Evolutionary conservation across 2,113 vertebrate species (phyloP).

Genomic region (Pungitius pungitius): DNA sequence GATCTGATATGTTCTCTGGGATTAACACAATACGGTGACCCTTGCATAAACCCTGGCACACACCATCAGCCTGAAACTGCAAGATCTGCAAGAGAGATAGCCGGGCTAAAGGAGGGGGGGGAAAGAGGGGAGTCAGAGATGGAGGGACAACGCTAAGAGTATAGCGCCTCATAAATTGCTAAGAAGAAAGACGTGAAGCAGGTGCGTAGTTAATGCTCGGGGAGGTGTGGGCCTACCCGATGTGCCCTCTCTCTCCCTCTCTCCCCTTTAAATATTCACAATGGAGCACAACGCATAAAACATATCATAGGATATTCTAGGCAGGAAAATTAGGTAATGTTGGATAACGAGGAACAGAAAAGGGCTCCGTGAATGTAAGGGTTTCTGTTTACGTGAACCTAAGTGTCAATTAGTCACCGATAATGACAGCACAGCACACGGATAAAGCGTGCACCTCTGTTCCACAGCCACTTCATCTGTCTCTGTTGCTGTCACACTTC

Average conservation of each 20-base stretch:
- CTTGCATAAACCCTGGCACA: conserved; percentile 45
- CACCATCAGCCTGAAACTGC: conserved; percentile 43
- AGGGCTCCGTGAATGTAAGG: neutral
- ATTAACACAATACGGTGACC: conserved; percentile 71
- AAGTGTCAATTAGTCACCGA: conserved; percentile 57
- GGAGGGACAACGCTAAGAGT: conserved; percentile 18
- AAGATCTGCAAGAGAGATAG: conserved; percentile 45
- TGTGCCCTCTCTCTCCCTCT: conserved; percentile 15
- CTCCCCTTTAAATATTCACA: conserved; percentile 16
- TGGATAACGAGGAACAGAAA: conserved; percentile 25
- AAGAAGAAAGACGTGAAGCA: conserved; percentile 71
- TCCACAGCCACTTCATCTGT: conserved; percentile 55
- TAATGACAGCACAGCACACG: conserved; percentile 49
- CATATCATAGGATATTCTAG: neutral
- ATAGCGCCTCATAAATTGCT: conserved; percentile 72
- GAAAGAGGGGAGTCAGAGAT: conserved; percentile 18
- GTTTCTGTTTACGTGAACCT: conserved; percentile 14
- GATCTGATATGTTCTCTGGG: conserved; percentile 66
- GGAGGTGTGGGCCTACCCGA: conserved; percentile 21
- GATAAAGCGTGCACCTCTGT: conserved; percentile 49
- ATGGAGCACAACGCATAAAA: conserved; percentile 17
- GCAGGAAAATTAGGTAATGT: neutral
- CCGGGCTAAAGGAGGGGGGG: conserved; percentile 33
- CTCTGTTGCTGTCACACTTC: conserved; percentile 63
- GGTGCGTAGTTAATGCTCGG: conserved; percentile 71